These are phyloP conservation scores for Muntiacus reevesi DNA, from an alignment of 2,113 vertebrate species.

Conservation along the genomic window DNA sequence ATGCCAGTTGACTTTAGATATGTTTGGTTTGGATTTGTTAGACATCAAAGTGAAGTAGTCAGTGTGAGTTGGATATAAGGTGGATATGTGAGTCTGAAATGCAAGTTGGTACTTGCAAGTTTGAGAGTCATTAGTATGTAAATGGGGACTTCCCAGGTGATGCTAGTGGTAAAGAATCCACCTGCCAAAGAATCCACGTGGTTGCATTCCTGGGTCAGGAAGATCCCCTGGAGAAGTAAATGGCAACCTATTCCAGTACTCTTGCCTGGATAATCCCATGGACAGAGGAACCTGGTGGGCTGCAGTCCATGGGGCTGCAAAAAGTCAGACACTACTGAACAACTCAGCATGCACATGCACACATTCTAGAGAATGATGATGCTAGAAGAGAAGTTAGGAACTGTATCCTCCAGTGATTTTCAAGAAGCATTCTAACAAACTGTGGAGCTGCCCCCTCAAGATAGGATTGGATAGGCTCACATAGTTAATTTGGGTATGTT, in stretches of 20 bases:
- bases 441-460: not conserved
- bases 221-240: not conserved
- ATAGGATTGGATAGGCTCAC: not conserved
- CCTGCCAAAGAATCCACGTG: not conserved
- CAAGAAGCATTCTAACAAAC: not conserved
- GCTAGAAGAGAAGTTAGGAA: not conserved
- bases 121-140: not conserved
- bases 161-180: not conserved
- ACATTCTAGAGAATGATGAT: not conserved
- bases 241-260: not conserved
- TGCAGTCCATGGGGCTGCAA: not conserved
- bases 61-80: not conserved
- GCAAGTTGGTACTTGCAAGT: not conserved
- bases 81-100: not conserved
- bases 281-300: not conserved
- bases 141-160: not conserved
- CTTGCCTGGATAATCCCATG: not conserved
- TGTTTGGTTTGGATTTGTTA: not conserved
- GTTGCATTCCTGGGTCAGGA: not conserved
- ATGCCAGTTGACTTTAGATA: not conserved
- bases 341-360: not conserved
- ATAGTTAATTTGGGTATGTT: not conserved
- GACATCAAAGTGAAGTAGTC: not conserved
- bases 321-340: not conserved
- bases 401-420: not conserved